phyloP scores from a whole-genome alignment of 1,140 invertebrate species.

The Popillia japonica region DNA sequence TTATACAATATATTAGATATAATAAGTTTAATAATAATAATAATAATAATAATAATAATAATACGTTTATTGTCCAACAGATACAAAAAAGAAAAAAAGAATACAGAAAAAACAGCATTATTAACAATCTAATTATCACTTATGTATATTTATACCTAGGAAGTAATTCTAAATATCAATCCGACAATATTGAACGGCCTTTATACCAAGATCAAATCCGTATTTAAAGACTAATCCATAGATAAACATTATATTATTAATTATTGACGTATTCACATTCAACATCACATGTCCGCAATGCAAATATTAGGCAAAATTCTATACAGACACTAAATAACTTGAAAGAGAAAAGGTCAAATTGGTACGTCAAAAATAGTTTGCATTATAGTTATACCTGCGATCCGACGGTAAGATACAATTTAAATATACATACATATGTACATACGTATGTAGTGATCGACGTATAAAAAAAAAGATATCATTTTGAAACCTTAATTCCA shows the following conservation, averaged over 20 bases:
- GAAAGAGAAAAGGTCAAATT: slow-evolving; percentile 3
- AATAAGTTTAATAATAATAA: no score
- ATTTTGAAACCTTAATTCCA: no score
- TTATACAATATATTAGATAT: not conserved
- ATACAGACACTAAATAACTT: not conserved
- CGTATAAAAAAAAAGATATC: no score
- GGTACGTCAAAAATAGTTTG: not conserved
- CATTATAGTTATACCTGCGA: not conserved
- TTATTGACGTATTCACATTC: slow-evolving; percentile 12
- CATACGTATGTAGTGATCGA: not conserved
- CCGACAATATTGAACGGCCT: no score
- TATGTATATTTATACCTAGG: no score
- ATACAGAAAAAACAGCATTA: not conserved
- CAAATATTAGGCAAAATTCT: not conserved
- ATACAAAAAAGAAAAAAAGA: not conserved
- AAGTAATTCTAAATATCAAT: no score
- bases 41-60: no score
- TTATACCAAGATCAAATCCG: not conserved
- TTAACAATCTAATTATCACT: no score
- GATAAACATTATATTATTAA: slow-evolving; percentile 2
- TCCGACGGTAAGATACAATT: slow-evolving; percentile 12
- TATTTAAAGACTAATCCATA: not conserved
- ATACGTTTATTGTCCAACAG: no score
- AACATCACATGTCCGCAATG: slow-evolving; percentile 2
- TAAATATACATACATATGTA: not conserved